Conservation (phyloP, 2,113 vertebrate species). For the Cyprichromis sp. region DNA sequence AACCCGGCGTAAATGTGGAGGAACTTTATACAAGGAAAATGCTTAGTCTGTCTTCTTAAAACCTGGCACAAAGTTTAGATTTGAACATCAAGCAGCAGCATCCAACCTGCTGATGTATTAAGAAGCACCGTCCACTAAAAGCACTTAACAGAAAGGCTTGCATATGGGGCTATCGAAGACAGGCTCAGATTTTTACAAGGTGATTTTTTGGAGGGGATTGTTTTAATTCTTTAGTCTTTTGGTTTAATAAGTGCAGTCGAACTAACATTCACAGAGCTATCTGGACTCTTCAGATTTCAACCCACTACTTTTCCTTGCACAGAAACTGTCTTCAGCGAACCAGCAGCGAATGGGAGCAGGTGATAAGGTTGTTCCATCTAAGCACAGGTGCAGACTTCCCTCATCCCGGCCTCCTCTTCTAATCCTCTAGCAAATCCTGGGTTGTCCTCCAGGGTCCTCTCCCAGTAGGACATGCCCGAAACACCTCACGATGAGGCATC, state of each 20-base stretch:
- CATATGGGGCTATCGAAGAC: background rate
- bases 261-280: background rate
- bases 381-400: background rate
- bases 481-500: background rate
- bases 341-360: background rate
- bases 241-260: background rate
- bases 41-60: background rate
- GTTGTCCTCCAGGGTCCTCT: background rate
- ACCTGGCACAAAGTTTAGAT: background rate
- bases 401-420: background rate
- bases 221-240: background rate
- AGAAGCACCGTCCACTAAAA: background rate
- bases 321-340: background rate
- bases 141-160: background rate
- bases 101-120: background rate
- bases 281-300: background rate
- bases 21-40: background rate
- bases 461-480: background rate
- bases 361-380: background rate
- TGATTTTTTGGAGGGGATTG: background rate
- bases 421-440: background rate
- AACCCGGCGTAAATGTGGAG: background rate
- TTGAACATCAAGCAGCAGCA: background rate
- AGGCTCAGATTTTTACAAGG: background rate
- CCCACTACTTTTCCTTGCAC: rapidly evolving